Base-by-base conservation (phyloP, 2,797 vertebrate species). In the Lepilemur septentrionalis region DNA sequence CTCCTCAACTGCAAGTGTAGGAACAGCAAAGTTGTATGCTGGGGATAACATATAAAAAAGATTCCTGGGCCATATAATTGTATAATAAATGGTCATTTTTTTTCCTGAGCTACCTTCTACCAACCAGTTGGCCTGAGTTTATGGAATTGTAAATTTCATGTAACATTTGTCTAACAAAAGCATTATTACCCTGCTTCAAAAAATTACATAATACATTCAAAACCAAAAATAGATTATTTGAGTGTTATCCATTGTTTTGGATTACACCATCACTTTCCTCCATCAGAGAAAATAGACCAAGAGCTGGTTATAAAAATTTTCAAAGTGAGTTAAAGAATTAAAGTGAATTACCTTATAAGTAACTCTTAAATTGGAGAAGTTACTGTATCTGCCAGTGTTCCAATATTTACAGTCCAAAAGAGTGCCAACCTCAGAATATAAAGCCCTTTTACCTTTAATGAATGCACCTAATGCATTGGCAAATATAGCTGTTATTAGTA, bases 401-500 rank as follows among this genome's bases (percentile, higher is more conserved):
- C 89, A 55, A 61, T 82, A 65, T 38, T 96, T 86, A 92, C 10
- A 88, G 35, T 57, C 61, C 67, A 22, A 95, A 92, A 90, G 69
- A 55, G 5, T 81, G 10, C 57, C 38, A 79, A 50, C 38, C 73
- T 90, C 48, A 55, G 41, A 84, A 63, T 65, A 86, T 52, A 83
- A 94, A 97, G 17, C 59, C 41, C 75, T 91, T 89, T 67, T 84
- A 32, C 30, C 80, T 89, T 90, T 75, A 89, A 94, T 80, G 67
- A 97, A 65, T 50, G 43, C 65, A 78, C 30, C 57, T 50, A 87
- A 89, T 75, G 25, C 6, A 83, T 22, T 61, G 81, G 87, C 50
- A 94, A 94, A 89, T 80, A 93, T 4, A 92, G 87, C 80, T 91
- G 70, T 84, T 96, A 90, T 89, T 70, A 20, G 69, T 94, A 95